Conservation (phyloP, 2,113 vertebrate species). For the Mormoops blainvillei region DNA sequence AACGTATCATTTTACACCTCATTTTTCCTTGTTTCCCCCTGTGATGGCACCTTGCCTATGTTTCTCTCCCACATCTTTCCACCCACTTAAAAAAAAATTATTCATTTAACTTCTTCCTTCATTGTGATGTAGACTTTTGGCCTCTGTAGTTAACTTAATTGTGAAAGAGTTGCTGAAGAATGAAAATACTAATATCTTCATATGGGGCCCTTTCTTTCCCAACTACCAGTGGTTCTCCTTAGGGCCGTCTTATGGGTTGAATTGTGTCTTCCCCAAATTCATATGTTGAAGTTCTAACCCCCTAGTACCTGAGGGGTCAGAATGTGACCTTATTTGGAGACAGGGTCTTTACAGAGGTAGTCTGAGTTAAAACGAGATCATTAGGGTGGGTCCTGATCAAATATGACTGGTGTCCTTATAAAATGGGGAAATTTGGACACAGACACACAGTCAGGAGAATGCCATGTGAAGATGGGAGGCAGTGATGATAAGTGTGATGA, state of each 20-base stretch:
- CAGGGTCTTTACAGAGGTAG: not conserved
- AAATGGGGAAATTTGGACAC: not conserved
- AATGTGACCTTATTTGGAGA: not conserved
- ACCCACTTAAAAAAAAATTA: conserved; percentile 38
- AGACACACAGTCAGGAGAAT: not conserved
- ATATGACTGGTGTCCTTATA: not conserved
- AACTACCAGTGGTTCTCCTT: not conserved
- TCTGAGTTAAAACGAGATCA: not conserved
- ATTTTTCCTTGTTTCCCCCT: conserved; percentile 60
- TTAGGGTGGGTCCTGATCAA: not conserved
- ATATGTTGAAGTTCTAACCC: not conserved
- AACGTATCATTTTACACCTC: conserved; percentile 66
- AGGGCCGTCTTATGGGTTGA: not conserved
- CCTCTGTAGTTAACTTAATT: not conserved
- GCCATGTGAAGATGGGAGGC: not conserved
- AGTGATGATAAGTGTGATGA: not conserved
- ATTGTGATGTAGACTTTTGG: not conserved
- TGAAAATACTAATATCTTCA: not conserved
- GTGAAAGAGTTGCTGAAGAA: conserved; percentile 28
- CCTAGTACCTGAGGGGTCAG: not conserved
- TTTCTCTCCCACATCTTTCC: conserved; percentile 60
- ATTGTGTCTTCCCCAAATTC: not conserved
- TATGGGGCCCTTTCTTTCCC: not conserved
- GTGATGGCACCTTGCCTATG: conserved; percentile 40
- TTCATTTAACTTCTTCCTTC: conserved; percentile 23